phyloP scores from a whole-genome alignment of 2,113 vertebrate genomes.

The Pagrus major region DNA sequence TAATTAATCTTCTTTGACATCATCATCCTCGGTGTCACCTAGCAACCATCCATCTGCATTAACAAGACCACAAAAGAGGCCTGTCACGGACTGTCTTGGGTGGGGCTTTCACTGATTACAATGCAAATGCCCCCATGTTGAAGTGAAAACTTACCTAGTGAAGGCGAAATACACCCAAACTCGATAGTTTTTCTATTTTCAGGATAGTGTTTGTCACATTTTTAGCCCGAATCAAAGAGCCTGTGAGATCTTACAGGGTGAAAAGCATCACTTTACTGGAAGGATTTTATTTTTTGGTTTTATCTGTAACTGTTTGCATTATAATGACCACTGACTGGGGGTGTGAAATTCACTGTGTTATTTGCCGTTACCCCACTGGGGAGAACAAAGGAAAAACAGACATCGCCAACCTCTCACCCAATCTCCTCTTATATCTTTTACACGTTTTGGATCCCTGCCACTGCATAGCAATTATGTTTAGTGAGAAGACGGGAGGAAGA shows the following conservation, averaged over 20 bases:
- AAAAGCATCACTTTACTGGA: slow-evolving; percentile 14
- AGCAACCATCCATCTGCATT: slow-evolving; percentile 71
- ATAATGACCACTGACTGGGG: not conserved
- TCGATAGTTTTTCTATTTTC: not conserved
- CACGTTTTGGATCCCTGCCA: not conserved
- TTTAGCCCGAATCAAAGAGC: not conserved
- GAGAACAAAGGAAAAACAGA: not conserved
- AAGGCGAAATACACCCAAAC: not conserved
- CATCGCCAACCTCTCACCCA: not conserved
- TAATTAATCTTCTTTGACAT: slow-evolving; percentile 76
- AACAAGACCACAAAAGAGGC: slow-evolving; percentile 58
- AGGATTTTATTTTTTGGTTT: not conserved
- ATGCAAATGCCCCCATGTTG: not conserved
- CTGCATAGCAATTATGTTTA: slow-evolving; percentile 5
- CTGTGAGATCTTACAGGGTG: not conserved
- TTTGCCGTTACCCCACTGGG: not conserved
- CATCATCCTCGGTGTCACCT: slow-evolving; percentile 73
- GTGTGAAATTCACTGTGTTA: slow-evolving; percentile 9
- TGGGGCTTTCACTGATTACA: not conserved
- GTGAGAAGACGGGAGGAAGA: not conserved
- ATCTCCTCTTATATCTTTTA: not conserved
- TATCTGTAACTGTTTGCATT: not conserved
- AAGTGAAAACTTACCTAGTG: not conserved
- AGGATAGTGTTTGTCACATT: not conserved
- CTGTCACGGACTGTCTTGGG: slow-evolving; percentile 22